A percentile compares a stretch with the other conserved stretches of the same genome.
Evolutionary conservation across 2,113 vertebrate genomes (phyloP).

Genomic region (Nothoprocta perdicaria): DNA sequence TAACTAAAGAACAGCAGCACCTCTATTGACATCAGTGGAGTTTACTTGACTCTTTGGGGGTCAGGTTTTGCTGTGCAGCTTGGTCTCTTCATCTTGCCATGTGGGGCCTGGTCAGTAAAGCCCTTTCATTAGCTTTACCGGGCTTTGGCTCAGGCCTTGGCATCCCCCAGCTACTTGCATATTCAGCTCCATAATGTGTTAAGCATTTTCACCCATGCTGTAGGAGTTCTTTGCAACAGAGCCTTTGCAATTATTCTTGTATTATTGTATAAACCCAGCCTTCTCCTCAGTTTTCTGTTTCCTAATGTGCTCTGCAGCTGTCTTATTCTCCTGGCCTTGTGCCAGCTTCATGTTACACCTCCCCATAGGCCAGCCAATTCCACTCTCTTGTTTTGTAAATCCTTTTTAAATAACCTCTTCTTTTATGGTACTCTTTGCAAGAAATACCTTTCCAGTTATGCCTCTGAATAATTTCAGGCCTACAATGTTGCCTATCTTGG

Average conservation of each 20-base stretch:
- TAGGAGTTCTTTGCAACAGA: neutral
- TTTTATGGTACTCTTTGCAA: neutral
- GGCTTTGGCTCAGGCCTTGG: neutral
- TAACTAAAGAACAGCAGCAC: neutral
- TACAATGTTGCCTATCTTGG: neutral
- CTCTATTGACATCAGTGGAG: neutral
- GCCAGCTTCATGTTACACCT: neutral
- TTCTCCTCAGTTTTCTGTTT: neutral
- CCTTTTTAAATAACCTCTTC: neutral
- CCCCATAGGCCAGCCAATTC: neutral
- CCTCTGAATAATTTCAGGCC: neutral
- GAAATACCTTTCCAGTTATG: neutral
- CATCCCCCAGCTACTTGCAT: neutral
- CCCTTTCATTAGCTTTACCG: neutral
- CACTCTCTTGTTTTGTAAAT: constrained; percentile 11
- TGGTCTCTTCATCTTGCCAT: neutral
- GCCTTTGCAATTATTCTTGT: neutral
- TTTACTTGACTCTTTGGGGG: neutral
- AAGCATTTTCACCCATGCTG: neutral
- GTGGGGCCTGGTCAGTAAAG: neutral
- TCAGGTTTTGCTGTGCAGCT: neutral
- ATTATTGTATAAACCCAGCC: constrained; percentile 3
- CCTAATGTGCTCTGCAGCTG: neutral
- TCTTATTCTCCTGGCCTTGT: neutral
- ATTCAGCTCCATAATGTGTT: neutral